phyloP scores from a whole-genome alignment of 1,140 invertebrate species.

The Zaprionus camerounensis region DNA sequence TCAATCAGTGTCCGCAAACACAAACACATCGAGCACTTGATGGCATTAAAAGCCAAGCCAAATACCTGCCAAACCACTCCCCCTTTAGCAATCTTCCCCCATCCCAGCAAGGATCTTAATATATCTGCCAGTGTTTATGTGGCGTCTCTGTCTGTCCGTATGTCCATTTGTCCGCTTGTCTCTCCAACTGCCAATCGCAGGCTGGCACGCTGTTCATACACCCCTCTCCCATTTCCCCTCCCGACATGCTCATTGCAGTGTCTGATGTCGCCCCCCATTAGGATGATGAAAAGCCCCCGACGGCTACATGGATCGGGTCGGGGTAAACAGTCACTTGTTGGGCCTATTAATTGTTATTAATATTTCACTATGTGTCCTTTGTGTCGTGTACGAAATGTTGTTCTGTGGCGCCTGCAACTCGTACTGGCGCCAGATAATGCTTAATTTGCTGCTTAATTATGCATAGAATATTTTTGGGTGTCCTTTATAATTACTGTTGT shows the following conservation, averaged over 20 bases:
- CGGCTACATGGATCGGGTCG: conserved; percentile 22
- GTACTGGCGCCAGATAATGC: conserved; percentile 54
- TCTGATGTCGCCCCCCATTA: conserved; percentile 52
- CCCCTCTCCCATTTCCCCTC: not conserved
- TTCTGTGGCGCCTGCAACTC: conserved; percentile 13
- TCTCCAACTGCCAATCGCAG: conserved; percentile 40
- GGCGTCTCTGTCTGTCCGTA: conserved; percentile 37
- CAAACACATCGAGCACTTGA: conserved; percentile 21
- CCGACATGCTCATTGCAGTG: conserved; percentile 36
- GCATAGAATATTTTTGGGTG: conserved; percentile 62
- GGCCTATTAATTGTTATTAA: conserved; percentile 75
- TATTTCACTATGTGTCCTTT: conserved; percentile 53
- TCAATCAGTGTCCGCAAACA: conserved; percentile 41
- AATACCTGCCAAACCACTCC: conserved; percentile 35
- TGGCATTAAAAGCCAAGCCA: conserved; percentile 37
- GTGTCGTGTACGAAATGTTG: conserved; percentile 16
- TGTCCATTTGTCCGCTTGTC: conserved; percentile 33
- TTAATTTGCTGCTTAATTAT: conserved; percentile 79
- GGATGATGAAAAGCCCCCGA: conserved; percentile 76
- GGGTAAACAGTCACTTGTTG: conserved; percentile 61
- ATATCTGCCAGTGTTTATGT: conserved; percentile 30
- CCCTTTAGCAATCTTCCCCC: not conserved
- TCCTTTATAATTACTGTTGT: conserved; percentile 66
- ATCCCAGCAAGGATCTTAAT: conserved; percentile 11
- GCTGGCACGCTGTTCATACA: not conserved